These are phyloP conservation scores for Hedychridium roseum DNA, from an alignment of 2,888 invertebrate species.

Conservation along the genomic window DNA sequence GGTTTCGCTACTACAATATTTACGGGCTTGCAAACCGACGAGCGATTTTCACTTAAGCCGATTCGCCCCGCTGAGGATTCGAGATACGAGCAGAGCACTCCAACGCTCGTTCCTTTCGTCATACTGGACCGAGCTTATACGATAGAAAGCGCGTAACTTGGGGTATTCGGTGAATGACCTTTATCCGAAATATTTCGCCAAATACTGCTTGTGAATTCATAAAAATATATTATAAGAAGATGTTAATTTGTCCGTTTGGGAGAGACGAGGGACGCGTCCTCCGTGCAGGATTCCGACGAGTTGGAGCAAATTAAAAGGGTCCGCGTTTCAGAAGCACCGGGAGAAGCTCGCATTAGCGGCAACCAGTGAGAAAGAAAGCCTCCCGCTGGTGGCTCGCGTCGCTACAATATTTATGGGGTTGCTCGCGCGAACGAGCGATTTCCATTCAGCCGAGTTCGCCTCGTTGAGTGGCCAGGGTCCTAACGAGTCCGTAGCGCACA, in stretches of 20 bases:
- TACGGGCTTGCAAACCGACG: slow-evolving; percentile 43
- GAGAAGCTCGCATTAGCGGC: slow-evolving; percentile 37
- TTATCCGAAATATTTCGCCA: too few relatives aligned
- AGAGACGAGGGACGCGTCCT: too few relatives aligned
- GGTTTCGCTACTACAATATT: slow-evolving; percentile 48
- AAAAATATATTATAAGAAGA: too few relatives aligned
- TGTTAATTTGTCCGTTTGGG: too few relatives aligned
- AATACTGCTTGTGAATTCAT: too few relatives aligned
- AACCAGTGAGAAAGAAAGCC: slow-evolving; percentile 40
- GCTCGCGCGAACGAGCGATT: slow-evolving; percentile 56
- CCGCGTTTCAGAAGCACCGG: slow-evolving; percentile 26
- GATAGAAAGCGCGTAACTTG: too few relatives aligned
- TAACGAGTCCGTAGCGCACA: slow-evolving; percentile 44
- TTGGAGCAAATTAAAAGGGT: too few relatives aligned
- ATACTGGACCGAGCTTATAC: too few relatives aligned
- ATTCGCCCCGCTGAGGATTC: slow-evolving; percentile 33
- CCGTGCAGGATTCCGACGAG: too few relatives aligned
- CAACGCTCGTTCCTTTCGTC: too few relatives aligned
- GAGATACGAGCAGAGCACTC: too few relatives aligned
- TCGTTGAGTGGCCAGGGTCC: slow-evolving; percentile 48
- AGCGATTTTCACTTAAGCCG: slow-evolving; percentile 39
- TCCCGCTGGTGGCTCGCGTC: slow-evolving; percentile 45
- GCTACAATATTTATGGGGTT: slow-evolving; percentile 56
- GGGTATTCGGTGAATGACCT: too few relatives aligned
- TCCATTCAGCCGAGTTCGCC: slow-evolving; percentile 54